Evolutionary conservation across 2,888 invertebrate genomes (phyloP).

Genomic region (Scaptomyza caliginosa): DNA sequence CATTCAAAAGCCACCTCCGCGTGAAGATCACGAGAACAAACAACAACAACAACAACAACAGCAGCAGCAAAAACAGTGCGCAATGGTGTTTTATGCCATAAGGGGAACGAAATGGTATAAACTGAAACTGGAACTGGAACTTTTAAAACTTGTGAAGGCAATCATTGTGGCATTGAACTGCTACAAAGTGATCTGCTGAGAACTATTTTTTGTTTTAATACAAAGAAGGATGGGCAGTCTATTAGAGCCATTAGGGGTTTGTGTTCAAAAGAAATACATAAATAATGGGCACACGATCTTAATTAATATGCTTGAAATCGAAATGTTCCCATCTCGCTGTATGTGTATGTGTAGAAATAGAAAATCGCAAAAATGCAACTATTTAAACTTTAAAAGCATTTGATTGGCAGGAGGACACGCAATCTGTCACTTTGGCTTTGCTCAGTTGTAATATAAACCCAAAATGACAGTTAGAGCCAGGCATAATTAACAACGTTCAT

Average conservation of each 20-base stretch:
- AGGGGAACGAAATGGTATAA: slow-evolving; percentile 55
- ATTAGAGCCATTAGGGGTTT: background rate
- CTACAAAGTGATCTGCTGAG: slow-evolving; percentile 5
- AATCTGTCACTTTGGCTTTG: slow-evolving; percentile 5
- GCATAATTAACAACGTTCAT: slow-evolving; percentile 63
- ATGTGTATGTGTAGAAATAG: no score
- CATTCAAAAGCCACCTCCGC: slow-evolving; percentile 38
- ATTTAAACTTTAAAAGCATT: background rate
- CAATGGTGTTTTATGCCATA: slow-evolving; percentile 23
- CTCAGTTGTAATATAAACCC: slow-evolving; percentile 37
- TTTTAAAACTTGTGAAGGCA: slow-evolving; percentile 18
- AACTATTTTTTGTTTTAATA: slow-evolving; percentile 6
- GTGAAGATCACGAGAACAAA: slow-evolving; percentile 61
- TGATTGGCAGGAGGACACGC: background rate
- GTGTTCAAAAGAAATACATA: background rate
- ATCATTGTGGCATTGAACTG: slow-evolving; percentile 43
- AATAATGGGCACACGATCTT: background rate
- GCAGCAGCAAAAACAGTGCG: slow-evolving; percentile 21
- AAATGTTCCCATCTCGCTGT: background rate
- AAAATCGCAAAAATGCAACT: background rate
- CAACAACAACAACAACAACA: slow-evolving; percentile 2
- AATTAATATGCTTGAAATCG: slow-evolving; percentile 4
- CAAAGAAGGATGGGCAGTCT: slow-evolving; percentile 24
- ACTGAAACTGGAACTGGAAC: slow-evolving; percentile 58
- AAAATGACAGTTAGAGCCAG: slow-evolving; percentile 58